Percentiles rank a stretch among this genome's conserved stretches.
Evolutionary conservation across 2,797 vertebrate genomes (phyloP).

Genomic region (Antennarius maculatus): DNA sequence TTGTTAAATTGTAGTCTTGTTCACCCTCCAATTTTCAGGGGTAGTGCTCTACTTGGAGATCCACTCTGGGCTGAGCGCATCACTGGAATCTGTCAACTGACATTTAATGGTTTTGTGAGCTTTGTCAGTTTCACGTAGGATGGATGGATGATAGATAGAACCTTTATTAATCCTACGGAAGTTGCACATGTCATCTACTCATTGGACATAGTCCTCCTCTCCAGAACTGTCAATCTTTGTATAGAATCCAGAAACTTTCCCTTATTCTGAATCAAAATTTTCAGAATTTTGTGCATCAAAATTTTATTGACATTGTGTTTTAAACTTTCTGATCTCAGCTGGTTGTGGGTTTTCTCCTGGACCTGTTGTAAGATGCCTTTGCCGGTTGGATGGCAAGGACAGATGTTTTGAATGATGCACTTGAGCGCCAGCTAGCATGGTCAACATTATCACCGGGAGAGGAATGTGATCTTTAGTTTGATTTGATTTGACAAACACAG

Average conservation of each 20-base stretch:
- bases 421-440: constrained; percentile 38
- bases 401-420: constrained; percentile 20
- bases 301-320: background rate
- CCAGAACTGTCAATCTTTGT: background rate
- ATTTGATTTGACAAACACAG: constrained; percentile 69
- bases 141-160: background rate
- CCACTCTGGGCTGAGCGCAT: constrained; percentile 47
- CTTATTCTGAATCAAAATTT: constrained; percentile 2
- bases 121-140: constrained; percentile 18
- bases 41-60: constrained; percentile 51
- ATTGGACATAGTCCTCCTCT: too few species aligned
- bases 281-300: background rate
- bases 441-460: constrained; percentile 47
- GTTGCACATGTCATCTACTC: too few species aligned
- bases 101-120: constrained; percentile 21
- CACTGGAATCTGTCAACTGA: constrained; percentile 41
- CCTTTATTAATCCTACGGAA: too few species aligned
- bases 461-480: constrained; percentile 66
- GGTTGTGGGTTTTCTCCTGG: constrained; percentile 1
- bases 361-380: constrained; percentile 15
- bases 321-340: background rate
- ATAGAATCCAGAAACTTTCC: background rate
- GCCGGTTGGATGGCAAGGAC: constrained; percentile 8
- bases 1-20: constrained; percentile 43
- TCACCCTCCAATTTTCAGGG: constrained; percentile 58